Base-by-base conservation (phyloP, 35 echinoderm and acorn worm genomes). In the Eucidaris tribuloides region DNA sequence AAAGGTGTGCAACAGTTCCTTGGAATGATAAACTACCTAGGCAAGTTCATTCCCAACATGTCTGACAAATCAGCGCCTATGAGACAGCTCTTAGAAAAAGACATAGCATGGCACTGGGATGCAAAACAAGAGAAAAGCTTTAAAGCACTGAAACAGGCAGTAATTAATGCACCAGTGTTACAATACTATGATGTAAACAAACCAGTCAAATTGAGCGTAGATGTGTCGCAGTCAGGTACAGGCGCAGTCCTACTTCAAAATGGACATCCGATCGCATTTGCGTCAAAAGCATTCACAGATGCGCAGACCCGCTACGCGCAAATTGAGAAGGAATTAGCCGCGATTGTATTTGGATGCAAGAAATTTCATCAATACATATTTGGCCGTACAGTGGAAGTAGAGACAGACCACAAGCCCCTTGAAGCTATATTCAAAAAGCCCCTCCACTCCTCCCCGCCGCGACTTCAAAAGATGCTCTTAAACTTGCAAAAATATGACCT, bases 271-370 rank as follows among this genome's bases (percentile, higher is more conserved):
- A 57, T 86, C 27, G 70, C 84, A 7, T 86, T 78, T 31, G 84
- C 84, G 17, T 54, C 40, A n/a, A n/a, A 65, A 25, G 62, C 82
- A 11, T 11, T 76, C 42, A 72, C 18, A 11, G 81, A 85, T 20
- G 35, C 62, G n/a, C 63, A 85, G 27, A 7, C 22, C 14, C 62
- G 82, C 3, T 85, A 72, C 66, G 42, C 63, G n/a, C 23, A 28
- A 4, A 85, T 85, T 44, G 82, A 85, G 64, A 85, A 85, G 35
- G 81, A 85, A 43, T 50, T 85, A 42, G 29, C 76, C 6, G 82
- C 82, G 14, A 37, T 85, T 6, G 63, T 76, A 5, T 85, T 85
- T 45, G 39, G 63, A 55, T 28, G 30, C 22, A 23, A 64, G 32
- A 46, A 76, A 1, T 85, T 57, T 15, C 62, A 85, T 65, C 57